Conservation (phyloP, 2,113 vertebrate species). For the Scophthalmus maximus region DNA sequence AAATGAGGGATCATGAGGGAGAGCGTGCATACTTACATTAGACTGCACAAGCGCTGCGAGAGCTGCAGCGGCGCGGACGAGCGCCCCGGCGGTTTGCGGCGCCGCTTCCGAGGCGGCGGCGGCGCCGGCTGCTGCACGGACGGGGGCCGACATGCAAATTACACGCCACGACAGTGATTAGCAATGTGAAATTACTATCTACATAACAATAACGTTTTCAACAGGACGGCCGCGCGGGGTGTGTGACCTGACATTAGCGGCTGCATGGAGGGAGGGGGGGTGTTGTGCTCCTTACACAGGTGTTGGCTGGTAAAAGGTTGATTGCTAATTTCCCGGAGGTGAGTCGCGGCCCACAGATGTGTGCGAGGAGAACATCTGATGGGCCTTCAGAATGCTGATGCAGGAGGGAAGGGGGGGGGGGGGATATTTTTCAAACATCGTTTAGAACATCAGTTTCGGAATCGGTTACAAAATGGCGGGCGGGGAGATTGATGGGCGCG, state of each 20-base stretch:
- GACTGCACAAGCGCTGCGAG: slow-evolving; percentile 69
- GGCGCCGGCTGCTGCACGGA: slow-evolving; percentile 31
- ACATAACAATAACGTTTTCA: slow-evolving; percentile 54
- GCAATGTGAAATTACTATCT: slow-evolving; percentile 53
- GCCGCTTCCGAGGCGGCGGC: slow-evolving; percentile 3
- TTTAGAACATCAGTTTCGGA: slow-evolving; percentile 71
- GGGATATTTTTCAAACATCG: slow-evolving; percentile 72
- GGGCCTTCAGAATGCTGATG: slow-evolving; percentile 62
- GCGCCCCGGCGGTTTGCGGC: background rate
- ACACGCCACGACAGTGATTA: slow-evolving; percentile 59
- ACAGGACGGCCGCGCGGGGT: slow-evolving; percentile 14
- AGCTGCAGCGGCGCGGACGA: slow-evolving; percentile 22
- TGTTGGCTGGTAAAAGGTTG: slow-evolving; percentile 75
- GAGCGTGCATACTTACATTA: slow-evolving; percentile 77
- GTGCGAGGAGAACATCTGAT: slow-evolving; percentile 62
- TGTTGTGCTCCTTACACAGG: slow-evolving; percentile 62
- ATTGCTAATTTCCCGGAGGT: slow-evolving; percentile 78
- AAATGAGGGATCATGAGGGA: slow-evolving; percentile 81
- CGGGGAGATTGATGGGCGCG: slow-evolving; percentile 74
- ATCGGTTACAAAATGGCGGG: slow-evolving; percentile 71
- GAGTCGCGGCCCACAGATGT: slow-evolving; percentile 64
- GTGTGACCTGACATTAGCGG: slow-evolving; percentile 64
- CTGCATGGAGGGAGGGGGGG: slow-evolving; percentile 23
- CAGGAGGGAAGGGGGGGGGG: slow-evolving; percentile 9
- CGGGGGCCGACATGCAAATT: slow-evolving; percentile 56